A percentile compares a stretch with the other conserved stretches of the same genome.
Evolutionary conservation across 1,140 invertebrate species (phyloP).

Genomic region (Aphaenogaster ashmeadi): DNA sequence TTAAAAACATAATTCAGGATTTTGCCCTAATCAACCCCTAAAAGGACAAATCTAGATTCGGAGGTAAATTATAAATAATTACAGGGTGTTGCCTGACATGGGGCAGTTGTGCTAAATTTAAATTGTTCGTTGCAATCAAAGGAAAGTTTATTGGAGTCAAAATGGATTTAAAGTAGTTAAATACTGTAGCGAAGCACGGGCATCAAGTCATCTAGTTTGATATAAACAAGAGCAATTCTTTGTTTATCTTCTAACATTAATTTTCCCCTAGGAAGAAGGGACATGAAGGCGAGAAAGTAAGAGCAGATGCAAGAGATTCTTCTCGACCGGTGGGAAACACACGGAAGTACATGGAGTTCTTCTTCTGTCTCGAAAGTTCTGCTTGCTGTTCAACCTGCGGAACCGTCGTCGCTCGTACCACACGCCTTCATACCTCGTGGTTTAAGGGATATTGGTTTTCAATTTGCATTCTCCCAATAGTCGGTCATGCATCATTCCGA

Average conservation of each 20-base stretch:
- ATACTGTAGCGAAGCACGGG: too few species aligned
- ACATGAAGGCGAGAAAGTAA: neutral
- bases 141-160: too few species aligned
- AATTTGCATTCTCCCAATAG: conserved; percentile 80
- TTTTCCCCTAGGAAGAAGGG: neutral
- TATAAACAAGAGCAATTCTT: conserved; percentile 4
- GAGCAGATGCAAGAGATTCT: conserved; percentile 42
- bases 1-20: too few species aligned
- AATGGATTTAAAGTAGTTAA: too few species aligned
- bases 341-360: conserved; percentile 50
- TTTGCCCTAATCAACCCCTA: too few species aligned
- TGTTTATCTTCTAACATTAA: neutral
- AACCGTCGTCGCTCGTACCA: conserved; percentile 14
- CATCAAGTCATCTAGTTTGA: neutral
- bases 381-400: conserved; percentile 28
- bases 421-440: conserved; percentile 19
- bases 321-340: neutral
- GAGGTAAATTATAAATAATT: too few species aligned
- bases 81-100: too few species aligned
- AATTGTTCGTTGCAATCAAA: too few species aligned
- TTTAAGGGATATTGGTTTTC: conserved; percentile 79
- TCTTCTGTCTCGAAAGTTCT: conserved; percentile 71
- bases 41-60: too few species aligned
- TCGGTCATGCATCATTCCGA: conserved; percentile 76
- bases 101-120: too few species aligned